Evolutionary conservation across 2,797 vertebrate species (phyloP).

Genomic region (Lophius americanus): DNA sequence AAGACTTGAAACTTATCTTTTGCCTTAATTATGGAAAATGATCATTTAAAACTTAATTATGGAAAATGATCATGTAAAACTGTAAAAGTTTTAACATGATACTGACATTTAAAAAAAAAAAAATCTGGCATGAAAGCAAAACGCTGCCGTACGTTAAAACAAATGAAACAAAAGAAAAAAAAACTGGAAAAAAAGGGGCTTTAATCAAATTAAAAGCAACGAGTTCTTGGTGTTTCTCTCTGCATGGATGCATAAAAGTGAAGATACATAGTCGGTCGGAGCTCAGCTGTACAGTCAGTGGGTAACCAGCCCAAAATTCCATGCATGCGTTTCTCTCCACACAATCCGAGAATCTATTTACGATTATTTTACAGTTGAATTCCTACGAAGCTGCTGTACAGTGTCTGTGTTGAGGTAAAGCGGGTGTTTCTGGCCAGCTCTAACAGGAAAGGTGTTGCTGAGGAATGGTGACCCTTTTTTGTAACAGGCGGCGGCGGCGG

Average conservation of each 20-base stretch:
- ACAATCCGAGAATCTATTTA: slow-evolving; percentile 71
- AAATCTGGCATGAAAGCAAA: too few relatives aligned
- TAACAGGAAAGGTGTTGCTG: slow-evolving; percentile 23
- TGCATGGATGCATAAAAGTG: slow-evolving; percentile 71
- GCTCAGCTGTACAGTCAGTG: slow-evolving; percentile 70
- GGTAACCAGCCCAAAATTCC: slow-evolving; percentile 75
- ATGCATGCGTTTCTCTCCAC: slow-evolving; percentile 69
- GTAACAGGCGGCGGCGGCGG: not conserved
- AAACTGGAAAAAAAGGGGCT: slow-evolving; percentile 25
- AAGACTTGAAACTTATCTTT: too few relatives aligned
- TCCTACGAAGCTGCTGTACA: slow-evolving; percentile 74
- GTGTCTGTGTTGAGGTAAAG: slow-evolving; percentile 74
- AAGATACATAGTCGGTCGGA: slow-evolving; percentile 56
- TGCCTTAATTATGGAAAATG: too few relatives aligned
- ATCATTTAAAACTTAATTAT: too few relatives aligned
- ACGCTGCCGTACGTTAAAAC: slow-evolving; percentile 22
- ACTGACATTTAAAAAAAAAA: too few relatives aligned
- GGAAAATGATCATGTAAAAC: too few relatives aligned
- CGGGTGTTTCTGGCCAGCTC: slow-evolving; percentile 58
- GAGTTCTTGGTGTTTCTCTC: slow-evolving; percentile 51
- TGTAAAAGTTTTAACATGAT: too few relatives aligned
- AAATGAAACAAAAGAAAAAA: slow-evolving; percentile 31
- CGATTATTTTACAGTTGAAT: slow-evolving; percentile 71
- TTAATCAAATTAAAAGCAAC: slow-evolving; percentile 70
- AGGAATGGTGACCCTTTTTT: slow-evolving; percentile 32